These are phyloP conservation scores for Drosophila phalerata DNA, from an alignment of 2,888 invertebrate species.

Conservation along the genomic window DNA sequence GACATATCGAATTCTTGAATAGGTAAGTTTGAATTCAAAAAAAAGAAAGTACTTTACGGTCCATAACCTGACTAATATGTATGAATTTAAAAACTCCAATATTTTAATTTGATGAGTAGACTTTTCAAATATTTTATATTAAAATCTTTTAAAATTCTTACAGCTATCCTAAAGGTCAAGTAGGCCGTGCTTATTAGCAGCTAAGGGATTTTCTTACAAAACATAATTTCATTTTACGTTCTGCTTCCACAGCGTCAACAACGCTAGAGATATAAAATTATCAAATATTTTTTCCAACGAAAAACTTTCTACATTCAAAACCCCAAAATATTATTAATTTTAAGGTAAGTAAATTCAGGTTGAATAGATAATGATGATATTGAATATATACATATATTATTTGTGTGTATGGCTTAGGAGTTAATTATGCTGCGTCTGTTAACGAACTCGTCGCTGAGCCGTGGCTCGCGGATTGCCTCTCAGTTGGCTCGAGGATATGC, in stretches of 20 bases:
- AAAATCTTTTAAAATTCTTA: too few species aligned
- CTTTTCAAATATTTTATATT: too few species aligned
- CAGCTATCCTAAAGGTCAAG: neutral
- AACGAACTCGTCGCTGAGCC: constrained; percentile 80
- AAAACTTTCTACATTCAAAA: neutral
- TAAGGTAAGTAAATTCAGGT: constrained; percentile 1
- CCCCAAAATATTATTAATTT: constrained; percentile 3
- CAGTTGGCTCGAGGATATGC: constrained; percentile 89
- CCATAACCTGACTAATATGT: too few species aligned
- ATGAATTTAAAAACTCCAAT: too few species aligned
- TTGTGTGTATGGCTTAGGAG: neutral
- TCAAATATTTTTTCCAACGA: constrained; percentile 18
- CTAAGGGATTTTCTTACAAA: neutral
- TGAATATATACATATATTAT: too few species aligned
- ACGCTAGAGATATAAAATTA: constrained; percentile 26
- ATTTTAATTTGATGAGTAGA: too few species aligned
- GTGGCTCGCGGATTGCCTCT: constrained; percentile 84
- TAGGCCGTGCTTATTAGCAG: constrained; percentile 17
- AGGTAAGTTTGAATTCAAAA: too few species aligned
- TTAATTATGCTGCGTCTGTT: constrained; percentile 58
- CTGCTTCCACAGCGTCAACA: constrained; percentile 41
- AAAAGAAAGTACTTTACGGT: too few species aligned
- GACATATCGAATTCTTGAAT: too few species aligned
- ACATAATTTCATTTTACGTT: constrained; percentile 27
- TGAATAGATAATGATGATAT: too few species aligned